Conservation (phyloP, 2,797 vertebrate genomes). For the Sebastes jordani region DNA sequence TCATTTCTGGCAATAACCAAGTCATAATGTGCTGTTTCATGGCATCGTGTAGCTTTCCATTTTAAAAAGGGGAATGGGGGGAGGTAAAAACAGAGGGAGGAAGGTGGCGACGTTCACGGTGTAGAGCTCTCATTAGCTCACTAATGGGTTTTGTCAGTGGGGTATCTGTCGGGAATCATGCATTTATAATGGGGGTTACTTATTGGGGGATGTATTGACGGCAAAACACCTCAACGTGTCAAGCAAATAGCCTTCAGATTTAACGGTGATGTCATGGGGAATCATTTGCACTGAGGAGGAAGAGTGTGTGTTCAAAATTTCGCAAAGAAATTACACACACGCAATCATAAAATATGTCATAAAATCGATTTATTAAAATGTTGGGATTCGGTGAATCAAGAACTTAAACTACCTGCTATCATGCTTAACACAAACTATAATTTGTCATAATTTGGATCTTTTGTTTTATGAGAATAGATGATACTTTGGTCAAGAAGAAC, state of each 20-base stretch:
- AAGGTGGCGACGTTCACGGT: conserved; percentile 3
- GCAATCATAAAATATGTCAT: not conserved
- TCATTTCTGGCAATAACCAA: conserved; percentile 63
- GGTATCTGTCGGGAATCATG: conserved; percentile 70
- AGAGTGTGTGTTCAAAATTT: not conserved
- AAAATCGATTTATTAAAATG: conserved; percentile 18
- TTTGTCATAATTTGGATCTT: conserved; percentile 46
- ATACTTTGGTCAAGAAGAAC: conserved; percentile 14
- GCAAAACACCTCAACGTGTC: conserved; percentile 57
- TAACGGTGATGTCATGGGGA: conserved; percentile 55
- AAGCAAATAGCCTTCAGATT: conserved; percentile 51
- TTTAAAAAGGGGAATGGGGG: not conserved
- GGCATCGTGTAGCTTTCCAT: conserved; percentile 49
- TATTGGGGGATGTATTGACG: conserved; percentile 52
- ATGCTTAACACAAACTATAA: not conserved
- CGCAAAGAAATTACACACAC: not conserved
- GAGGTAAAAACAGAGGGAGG: not conserved
- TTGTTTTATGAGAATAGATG: conserved; percentile 40
- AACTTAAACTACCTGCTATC: conserved; percentile 36
- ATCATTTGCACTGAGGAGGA: conserved; percentile 49
- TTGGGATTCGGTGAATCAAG: conserved; percentile 17
- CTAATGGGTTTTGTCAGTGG: conserved; percentile 78
- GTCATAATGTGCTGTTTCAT: conserved; percentile 51
- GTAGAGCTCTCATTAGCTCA: conserved; percentile 56
- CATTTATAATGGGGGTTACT: conserved; percentile 71